Evolutionary conservation across 2,888 invertebrate species (phyloP).

Genomic region (Apoda limacodes): DNA sequence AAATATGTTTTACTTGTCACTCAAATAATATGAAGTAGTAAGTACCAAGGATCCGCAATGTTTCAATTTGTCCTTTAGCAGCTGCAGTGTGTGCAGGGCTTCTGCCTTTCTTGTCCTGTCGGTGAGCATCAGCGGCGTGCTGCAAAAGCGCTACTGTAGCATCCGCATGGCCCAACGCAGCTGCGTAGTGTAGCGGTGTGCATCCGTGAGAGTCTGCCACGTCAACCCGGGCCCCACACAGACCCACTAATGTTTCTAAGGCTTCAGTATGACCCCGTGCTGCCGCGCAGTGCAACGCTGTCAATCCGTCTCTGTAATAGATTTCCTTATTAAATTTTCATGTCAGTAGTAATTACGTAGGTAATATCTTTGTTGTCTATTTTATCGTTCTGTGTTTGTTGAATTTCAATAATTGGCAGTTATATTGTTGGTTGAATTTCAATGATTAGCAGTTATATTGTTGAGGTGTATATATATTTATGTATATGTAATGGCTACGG

Average conservation of each 20-base stretch:
- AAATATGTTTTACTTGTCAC: background rate
- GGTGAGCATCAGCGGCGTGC: constrained; percentile 90
- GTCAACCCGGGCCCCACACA: constrained; percentile 91
- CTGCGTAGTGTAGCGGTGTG: constrained; percentile 96
- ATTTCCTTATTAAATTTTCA: background rate
- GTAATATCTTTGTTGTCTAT: too few species aligned
- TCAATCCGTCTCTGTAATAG: constrained; percentile 85
- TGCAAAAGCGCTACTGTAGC: constrained; percentile 90
- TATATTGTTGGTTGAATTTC: too few species aligned
- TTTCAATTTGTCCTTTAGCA: constrained; percentile 94
- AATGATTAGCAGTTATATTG: too few species aligned
- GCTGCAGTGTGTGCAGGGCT: constrained; percentile 96
- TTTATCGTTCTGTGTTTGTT: too few species aligned
- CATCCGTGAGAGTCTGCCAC: constrained; percentile 94
- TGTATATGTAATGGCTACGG: too few species aligned
- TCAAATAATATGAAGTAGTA: background rate
- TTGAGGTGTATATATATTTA: too few species aligned
- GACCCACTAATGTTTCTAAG: constrained; percentile 86
- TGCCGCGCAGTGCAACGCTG: constrained; percentile 96
- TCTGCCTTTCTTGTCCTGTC: constrained; percentile 92
- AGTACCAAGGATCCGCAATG: constrained; percentile 77
- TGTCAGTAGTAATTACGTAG: background rate
- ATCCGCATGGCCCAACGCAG: constrained; percentile 95
- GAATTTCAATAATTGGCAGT: too few species aligned
- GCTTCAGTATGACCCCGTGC: constrained; percentile 95